Evolutionary conservation across 2,797 vertebrate genomes (phyloP).

Genomic region (Morelia viridis): DNA sequence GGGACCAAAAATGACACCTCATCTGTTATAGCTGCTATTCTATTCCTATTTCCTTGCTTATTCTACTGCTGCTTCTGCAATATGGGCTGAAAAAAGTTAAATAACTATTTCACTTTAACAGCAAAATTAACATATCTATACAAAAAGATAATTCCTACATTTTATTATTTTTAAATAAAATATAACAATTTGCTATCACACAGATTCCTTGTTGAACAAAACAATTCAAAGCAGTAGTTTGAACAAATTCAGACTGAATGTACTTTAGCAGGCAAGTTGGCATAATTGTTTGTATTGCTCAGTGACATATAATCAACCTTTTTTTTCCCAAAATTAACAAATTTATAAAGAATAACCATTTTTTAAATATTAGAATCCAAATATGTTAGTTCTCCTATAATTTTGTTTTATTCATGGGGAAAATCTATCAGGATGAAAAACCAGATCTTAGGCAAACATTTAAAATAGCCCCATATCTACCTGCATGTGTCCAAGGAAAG

Average conservation of each 20-base stretch:
- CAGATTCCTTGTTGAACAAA: neutral
- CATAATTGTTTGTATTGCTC: neutral
- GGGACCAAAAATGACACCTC: neutral
- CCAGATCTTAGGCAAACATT: neutral
- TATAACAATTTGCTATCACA: neutral
- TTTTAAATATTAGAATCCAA: neutral
- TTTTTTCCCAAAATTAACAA: neutral
- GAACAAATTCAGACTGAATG: neutral
- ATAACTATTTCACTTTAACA: neutral
- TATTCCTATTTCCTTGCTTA: neutral
- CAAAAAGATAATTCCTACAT: neutral
- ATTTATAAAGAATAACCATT: neutral
- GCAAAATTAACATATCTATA: neutral
- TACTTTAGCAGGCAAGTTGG: neutral
- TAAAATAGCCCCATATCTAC: neutral
- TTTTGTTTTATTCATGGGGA: neutral
- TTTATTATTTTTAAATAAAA: neutral
- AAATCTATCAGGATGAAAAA: neutral
- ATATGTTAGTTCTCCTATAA: neutral
- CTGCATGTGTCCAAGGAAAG: neutral
- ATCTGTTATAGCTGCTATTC: neutral
- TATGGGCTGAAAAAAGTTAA: neutral
- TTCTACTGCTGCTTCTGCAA: neutral
- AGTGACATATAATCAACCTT: slow-evolving; percentile 13
- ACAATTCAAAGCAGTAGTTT: neutral